Base-by-base conservation (phyloP, 2,888 invertebrate genomes). In the Portevinia maculata region DNA sequence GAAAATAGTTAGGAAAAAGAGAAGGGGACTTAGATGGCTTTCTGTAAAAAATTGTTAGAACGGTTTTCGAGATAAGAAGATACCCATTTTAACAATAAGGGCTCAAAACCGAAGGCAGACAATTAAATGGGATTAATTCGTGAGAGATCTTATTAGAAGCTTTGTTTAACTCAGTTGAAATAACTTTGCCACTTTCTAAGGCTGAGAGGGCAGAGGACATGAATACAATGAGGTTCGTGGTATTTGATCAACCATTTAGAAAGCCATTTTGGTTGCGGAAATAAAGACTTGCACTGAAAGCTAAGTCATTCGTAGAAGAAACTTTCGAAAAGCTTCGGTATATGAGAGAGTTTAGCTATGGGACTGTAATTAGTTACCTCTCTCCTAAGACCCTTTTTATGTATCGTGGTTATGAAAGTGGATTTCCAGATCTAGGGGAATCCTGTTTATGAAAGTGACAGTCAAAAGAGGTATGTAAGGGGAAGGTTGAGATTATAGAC, bases 201-300 rank as follows among this genome's bases (percentile, higher is more conserved):
- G n/a, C n/a, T n/a, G n/a, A n/a, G n/a, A n/a, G n/a, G n/a, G n/a
- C n/a, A n/a, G n/a, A n/a, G n/a, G n/a, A n/a, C n/a, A n/a, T n/a
- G n/a, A n/a, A 6, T 44, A 15, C 44, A 15, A 44, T 17, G 15
- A 44, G 15, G 15, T 44, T 44, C 2, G 44, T 44, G 15, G 44
- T 44, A 7, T 13, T 44, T 3, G 15, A 44, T 44, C 44, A 7
- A 7, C 44, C n/a, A 15, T 44, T 44, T 7, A 37, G 37, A 13
- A 37, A 37, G 13, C 37, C 37, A 8, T 37, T 9, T 37, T 37
- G 37, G 9, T 13, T 37, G 13, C 11, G 37, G 37, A 13, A 37
- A 13, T 37, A 44, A 44, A 44, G 15, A 44, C 44, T 44, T 44
- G 44, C 44, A 44, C 13, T 15, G 44, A 44, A 44, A 44, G 15